These are phyloP conservation scores for Drosophila ficusphila DNA, from an alignment of 1,140 invertebrate species.

Conservation along the genomic window DNA sequence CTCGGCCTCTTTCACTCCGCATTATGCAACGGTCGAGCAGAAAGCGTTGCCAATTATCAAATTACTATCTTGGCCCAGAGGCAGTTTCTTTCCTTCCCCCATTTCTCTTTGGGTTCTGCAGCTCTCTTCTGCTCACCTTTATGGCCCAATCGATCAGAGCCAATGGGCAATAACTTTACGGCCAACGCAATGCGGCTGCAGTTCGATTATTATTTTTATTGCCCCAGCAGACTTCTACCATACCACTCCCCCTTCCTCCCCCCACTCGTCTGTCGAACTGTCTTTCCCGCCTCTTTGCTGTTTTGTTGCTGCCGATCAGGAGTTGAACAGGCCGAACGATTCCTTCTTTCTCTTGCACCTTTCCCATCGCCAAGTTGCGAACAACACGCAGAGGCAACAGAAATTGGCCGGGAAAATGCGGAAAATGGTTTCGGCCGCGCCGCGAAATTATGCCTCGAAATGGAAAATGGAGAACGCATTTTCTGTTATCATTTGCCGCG, in stretches of 20 bases:
- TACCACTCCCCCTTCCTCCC: neutral
- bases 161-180: conserved; percentile 67
- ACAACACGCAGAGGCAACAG: conserved; percentile 21
- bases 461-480: conserved; percentile 67
- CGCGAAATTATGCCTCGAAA: conserved; percentile 64
- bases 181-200: conserved; percentile 54
- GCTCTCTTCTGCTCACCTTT: conserved; percentile 50
- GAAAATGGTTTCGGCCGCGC: conserved; percentile 50
- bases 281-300: conserved; percentile 24
- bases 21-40: conserved; percentile 39
- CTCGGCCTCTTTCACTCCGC: neutral
- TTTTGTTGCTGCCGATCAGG: conserved; percentile 20
- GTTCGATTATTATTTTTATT: conserved; percentile 78
- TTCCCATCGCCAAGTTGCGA: conserved; percentile 9
- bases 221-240: conserved; percentile 13
- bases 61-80: conserved; percentile 31
- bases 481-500: conserved; percentile 61
- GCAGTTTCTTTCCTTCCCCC: conserved; percentile 1
- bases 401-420: conserved; percentile 55
- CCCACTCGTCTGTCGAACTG: no score
- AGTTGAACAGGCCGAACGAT: no score
- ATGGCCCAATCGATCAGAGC: conserved; percentile 51
- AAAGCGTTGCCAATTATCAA: conserved; percentile 48
- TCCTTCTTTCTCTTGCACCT: neutral
- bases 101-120: neutral